A percentile compares a stretch with the other conserved stretches of the same genome.
phyloP scores from a whole-genome alignment of 53 echinoderm and acorn worm species.

The Arbacia lixula region DNA sequence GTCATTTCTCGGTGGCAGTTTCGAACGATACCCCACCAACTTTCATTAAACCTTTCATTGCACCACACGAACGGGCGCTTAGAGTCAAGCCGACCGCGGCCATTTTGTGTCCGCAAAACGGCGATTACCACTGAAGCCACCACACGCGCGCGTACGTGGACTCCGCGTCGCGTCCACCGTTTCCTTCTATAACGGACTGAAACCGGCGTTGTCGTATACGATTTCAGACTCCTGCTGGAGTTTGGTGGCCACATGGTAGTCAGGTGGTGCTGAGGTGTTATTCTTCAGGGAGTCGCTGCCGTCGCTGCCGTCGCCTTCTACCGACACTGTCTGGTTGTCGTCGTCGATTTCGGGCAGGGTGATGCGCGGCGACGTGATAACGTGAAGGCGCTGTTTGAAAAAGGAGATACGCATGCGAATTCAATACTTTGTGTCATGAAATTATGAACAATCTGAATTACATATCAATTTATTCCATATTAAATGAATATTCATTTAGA shows the following conservation, averaged over 20 bases:
- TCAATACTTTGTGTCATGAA: neutral
- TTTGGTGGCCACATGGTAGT: conserved; percentile 22
- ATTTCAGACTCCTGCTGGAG: neutral
- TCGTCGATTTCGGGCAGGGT: conserved; percentile 19
- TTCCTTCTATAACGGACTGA: conserved; percentile 38
- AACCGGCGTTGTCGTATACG: conserved; percentile 25
- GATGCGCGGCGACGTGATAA: conserved; percentile 62
- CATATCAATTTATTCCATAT: too few species aligned
- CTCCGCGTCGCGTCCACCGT: too few species aligned
- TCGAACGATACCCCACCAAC: too few species aligned
- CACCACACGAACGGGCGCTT: too few species aligned
- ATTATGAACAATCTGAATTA: too few species aligned
- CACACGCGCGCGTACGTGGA: too few species aligned
- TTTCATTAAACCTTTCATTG: too few species aligned
- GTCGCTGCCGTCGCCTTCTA: conserved; percentile 39
- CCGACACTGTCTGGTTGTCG: conserved; percentile 31
- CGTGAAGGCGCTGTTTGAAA: conserved; percentile 54
- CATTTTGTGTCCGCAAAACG: too few species aligned
- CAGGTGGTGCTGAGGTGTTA: conserved; percentile 24
- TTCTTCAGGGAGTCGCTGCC: conserved; percentile 29
- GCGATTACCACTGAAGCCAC: too few species aligned
- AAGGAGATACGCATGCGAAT: neutral
- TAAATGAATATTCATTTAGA: too few species aligned
- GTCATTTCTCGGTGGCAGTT: too few species aligned
- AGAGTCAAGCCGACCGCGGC: too few species aligned